Evolutionary conservation across 2,113 vertebrate species (phyloP).

Genomic region (Sinocyclocheilus anophthalmus): DNA sequence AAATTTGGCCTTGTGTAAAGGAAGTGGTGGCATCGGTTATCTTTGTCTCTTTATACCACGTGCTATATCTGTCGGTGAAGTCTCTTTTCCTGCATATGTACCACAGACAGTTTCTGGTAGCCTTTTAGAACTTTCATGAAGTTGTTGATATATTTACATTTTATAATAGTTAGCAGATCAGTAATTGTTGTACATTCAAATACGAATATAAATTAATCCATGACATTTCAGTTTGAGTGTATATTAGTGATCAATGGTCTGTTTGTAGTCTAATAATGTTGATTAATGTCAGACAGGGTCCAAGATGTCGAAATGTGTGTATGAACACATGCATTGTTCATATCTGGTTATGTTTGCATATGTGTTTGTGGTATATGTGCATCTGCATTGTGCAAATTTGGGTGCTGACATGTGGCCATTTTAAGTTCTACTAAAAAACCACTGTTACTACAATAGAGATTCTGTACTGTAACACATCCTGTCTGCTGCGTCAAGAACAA

Average conservation of each 20-base stretch:
- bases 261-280: not conserved
- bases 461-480: not conserved
- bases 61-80: not conserved
- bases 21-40: not conserved
- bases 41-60: not conserved
- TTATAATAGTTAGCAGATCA: not conserved
- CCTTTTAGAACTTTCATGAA: not conserved
- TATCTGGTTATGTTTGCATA: not conserved
- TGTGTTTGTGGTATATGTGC: not conserved
- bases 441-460: not conserved
- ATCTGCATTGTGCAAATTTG: not conserved
- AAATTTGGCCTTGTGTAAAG: not conserved
- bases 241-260: not conserved
- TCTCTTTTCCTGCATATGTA: not conserved
- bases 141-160: not conserved
- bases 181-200: not conserved
- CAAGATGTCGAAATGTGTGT: not conserved
- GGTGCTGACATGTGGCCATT: not conserved
- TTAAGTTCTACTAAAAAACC: not conserved
- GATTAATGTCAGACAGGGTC: not conserved
- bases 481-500: not conserved
- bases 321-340: not conserved
- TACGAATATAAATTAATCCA: not conserved
- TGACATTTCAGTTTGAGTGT: not conserved
- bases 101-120: not conserved